A percentile compares a stretch with the other conserved stretches of the same genome.
Conservation (phyloP, 1,140 invertebrate genomes). For the Penaeus japonicus region DNA sequence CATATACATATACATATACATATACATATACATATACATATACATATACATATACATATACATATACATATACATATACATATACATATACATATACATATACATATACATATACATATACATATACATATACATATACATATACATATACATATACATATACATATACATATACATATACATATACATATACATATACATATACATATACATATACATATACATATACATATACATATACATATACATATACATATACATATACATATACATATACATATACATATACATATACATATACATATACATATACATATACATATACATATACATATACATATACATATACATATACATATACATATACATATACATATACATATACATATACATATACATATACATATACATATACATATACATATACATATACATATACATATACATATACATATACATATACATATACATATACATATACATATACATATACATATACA, state of each 20-base stretch:
- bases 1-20: slow-evolving; percentile 18
- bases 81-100: slow-evolving; percentile 18
- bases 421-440: slow-evolving; percentile 3
- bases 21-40: neutral
- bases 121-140: neutral
- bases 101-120: neutral
- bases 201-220: slow-evolving; percentile 6
- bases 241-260: neutral
- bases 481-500: neutral
- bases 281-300: slow-evolving; percentile 9
- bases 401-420: neutral
- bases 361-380: neutral
- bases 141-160: neutral
- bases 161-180: slow-evolving; percentile 7
- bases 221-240: neutral
- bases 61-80: neutral
- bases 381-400: neutral
- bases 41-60: neutral
- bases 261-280: neutral
- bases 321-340: slow-evolving; percentile 10
- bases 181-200: slow-evolving; percentile 2
- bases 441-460: neutral
- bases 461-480: neutral
- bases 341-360: slow-evolving; percentile 10
- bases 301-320: neutral